These are phyloP conservation scores for Pedetes capensis DNA, from an alignment of 2,113 vertebrate genomes.

Conservation along the genomic window DNA sequence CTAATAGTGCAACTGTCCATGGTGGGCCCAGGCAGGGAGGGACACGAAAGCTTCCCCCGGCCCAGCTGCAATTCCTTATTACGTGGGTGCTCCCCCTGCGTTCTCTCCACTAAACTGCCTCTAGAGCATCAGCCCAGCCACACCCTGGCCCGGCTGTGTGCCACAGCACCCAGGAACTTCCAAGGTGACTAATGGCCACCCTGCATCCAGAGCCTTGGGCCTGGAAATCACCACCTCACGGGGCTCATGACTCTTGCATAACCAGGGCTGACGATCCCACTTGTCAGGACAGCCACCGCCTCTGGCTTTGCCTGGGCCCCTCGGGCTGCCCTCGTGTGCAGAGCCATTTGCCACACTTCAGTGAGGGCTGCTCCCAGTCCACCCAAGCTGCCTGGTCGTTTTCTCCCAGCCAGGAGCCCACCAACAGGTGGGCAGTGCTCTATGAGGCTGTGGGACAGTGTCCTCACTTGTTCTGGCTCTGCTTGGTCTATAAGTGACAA, in stretches of 20 bases:
- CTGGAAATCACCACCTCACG: background rate
- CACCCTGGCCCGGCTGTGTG: no score
- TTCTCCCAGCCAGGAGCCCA: fast-evolving
- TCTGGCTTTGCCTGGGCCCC: no score
- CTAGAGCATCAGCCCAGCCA: no score
- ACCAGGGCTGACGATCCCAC: background rate
- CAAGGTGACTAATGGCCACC: fast-evolving
- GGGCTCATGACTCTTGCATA: background rate
- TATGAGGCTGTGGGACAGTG: background rate
- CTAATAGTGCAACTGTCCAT: no score
- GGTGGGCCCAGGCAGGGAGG: no score
- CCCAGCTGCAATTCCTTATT: no score
- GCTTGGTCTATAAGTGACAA: background rate
- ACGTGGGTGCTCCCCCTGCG: no score
- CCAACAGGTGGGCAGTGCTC: background rate
- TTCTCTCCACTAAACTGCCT: no score
- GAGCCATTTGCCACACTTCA: no score
- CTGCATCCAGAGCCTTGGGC: background rate
- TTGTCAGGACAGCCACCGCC: no score
- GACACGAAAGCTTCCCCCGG: no score
- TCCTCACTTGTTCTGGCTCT: background rate
- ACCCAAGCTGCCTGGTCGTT: background rate
- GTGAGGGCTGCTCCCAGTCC: background rate
- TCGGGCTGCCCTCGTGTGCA: background rate
- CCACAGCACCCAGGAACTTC: background rate